Percentiles rank a stretch among this genome's conserved stretches.
These are phyloP conservation scores for Mystacides longicornis DNA, from an alignment of 2,888 invertebrate species.

Conservation along the genomic window DNA sequence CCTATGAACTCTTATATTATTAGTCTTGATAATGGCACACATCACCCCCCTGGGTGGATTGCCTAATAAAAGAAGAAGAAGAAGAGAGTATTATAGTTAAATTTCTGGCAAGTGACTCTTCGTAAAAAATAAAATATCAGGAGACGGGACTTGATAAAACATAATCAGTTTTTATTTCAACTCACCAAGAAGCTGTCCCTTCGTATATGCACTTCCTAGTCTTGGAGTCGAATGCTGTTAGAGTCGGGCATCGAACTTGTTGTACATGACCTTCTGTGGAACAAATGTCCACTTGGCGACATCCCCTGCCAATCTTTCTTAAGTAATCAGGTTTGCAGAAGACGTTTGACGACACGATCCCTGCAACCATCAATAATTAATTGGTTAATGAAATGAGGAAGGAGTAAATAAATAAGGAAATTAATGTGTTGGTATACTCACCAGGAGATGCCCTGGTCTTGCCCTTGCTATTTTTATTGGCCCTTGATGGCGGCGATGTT, in stretches of 20 bases:
- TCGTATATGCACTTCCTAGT: conserved; percentile 34
- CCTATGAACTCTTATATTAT: too few relatives aligned
- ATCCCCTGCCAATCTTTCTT: conserved; percentile 33
- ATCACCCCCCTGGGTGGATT: too few relatives aligned
- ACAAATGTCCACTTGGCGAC: conserved; percentile 36
- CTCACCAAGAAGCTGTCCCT: conserved; percentile 35
- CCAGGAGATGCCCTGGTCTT: conserved; percentile 1
- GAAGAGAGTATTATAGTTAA: too few relatives aligned
- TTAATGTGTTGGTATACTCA: background rate
- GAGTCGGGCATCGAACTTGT: conserved; percentile 31
- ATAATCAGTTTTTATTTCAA: background rate
- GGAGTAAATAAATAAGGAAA: background rate
- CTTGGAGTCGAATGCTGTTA: conserved; percentile 34
- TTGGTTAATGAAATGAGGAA: background rate
- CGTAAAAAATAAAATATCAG: too few relatives aligned
- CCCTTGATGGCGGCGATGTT: conserved; percentile 21
- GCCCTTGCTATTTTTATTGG: background rate
- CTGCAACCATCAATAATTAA: conserved; percentile 26
- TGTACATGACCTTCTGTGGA: conserved; percentile 23
- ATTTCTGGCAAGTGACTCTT: too few relatives aligned
- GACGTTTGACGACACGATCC: conserved; percentile 27
- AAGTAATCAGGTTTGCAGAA: conserved; percentile 30
- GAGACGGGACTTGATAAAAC: background rate
- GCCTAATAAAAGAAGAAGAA: too few relatives aligned
- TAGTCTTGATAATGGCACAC: too few relatives aligned